phyloP scores from a whole-genome alignment of 1,140 invertebrate genomes.

The Heliconius hewitsoni region DNA sequence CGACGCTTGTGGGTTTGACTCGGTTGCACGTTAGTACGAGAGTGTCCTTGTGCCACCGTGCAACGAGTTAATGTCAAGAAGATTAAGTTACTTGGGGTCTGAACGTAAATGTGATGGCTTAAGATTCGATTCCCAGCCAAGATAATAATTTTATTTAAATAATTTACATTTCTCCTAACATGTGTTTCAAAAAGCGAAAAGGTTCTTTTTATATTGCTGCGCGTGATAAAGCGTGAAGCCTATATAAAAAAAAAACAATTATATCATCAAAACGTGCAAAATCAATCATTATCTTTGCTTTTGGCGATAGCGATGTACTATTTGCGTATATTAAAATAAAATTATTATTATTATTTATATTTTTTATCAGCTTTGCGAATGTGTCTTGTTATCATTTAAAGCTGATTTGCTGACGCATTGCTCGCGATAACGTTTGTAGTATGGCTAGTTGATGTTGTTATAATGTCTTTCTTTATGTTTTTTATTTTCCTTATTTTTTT shows the following conservation, averaged over 20 bases:
- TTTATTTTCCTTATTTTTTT: background rate
- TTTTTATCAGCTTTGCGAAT: background rate
- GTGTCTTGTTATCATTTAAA: slow-evolving; percentile 1
- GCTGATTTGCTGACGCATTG: slow-evolving; percentile 5
- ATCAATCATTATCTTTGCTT: background rate
- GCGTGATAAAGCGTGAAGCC: too few species aligned
- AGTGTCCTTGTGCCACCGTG: too few species aligned
- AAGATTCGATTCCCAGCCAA: too few species aligned
- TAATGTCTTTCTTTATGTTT: background rate
- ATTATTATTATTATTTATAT: slow-evolving; percentile 2
- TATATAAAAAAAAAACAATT: background rate
- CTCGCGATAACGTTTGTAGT: background rate
- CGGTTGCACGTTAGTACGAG: too few species aligned
- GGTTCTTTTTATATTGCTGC: too few species aligned
- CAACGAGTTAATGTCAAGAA: too few species aligned
- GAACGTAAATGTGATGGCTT: too few species aligned
- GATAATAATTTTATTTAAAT: too few species aligned
- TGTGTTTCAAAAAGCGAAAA: too few species aligned
- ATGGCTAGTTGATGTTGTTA: background rate
- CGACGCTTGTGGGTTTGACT: too few species aligned
- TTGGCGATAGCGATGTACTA: background rate
- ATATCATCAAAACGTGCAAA: background rate
- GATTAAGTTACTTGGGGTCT: too few species aligned
- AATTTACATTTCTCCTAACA: too few species aligned
- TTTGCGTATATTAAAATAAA: background rate